These are phyloP conservation scores for Eulithis prunata DNA, from an alignment of 2,888 invertebrate species.

Conservation along the genomic window DNA sequence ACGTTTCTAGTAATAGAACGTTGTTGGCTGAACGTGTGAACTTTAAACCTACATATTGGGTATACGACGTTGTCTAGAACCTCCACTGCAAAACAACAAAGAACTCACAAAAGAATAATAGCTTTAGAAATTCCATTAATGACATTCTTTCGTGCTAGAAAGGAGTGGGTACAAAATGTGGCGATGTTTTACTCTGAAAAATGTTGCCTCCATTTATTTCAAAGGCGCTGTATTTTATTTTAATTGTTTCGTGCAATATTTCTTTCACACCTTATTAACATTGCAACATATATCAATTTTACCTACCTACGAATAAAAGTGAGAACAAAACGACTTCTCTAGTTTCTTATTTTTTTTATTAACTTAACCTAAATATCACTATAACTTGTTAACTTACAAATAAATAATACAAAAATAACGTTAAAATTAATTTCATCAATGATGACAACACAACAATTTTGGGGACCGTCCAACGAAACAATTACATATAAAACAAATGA, in stretches of 20 bases:
- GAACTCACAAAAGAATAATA: constrained; percentile 3
- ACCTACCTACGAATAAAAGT: not conserved
- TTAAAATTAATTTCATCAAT: constrained; percentile 67
- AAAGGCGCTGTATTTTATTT: constrained; percentile 28
- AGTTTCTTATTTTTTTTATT: constrained; percentile 30
- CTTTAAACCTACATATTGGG: not conserved
- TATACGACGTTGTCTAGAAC: not conserved
- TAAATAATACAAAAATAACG: constrained; percentile 83
- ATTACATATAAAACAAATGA: constrained; percentile 56
- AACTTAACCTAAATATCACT: constrained; percentile 65
- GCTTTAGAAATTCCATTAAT: constrained; percentile 12
- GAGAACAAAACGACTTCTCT: constrained; percentile 8
- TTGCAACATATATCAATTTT: no score
- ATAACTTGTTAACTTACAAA: constrained; percentile 82
- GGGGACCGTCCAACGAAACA: constrained; percentile 63
- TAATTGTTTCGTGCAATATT: constrained; percentile 2
- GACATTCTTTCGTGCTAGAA: constrained; percentile 27
- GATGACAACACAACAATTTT: constrained; percentile 74
- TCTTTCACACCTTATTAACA: not conserved
- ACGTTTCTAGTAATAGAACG: no score
- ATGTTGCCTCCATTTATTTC: constrained; percentile 35
- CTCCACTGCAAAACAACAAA: not conserved
- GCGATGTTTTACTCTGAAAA: constrained; percentile 17
- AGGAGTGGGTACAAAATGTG: constrained; percentile 11
- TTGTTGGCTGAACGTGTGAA: no score